These are phyloP conservation scores for Hirudinaria manillensis DNA, from an alignment of 2,888 invertebrate species.

Conservation along the genomic window DNA sequence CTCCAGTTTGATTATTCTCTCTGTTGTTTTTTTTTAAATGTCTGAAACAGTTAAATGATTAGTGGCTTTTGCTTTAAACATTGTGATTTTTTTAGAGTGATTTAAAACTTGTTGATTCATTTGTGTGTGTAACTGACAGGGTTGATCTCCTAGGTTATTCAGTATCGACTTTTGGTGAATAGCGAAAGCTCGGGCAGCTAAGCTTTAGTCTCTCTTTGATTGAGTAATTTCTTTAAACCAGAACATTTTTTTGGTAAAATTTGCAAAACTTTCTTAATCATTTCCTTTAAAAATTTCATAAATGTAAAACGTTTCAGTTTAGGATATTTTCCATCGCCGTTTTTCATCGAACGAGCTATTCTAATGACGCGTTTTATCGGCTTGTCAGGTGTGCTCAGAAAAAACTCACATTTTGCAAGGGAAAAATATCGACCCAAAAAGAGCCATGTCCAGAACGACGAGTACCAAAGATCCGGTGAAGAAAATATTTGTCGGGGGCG, in stretches of 20 bases:
- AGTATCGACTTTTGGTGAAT: background rate
- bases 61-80: background rate
- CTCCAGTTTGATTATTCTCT: background rate
- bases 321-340: background rate
- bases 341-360: background rate
- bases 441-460: constrained; percentile 67
- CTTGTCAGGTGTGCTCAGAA: constrained; percentile 33
- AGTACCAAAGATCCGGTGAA: constrained; percentile 62
- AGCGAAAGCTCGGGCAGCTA: background rate
- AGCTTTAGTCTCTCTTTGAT: constrained; percentile 11
- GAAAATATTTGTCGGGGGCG: constrained; percentile 91
- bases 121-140: background rate
- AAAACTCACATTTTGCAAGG: constrained; percentile 75
- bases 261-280: constrained; percentile 9
- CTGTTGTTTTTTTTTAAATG: background rate
- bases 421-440: constrained; percentile 90
- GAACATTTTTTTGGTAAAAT: constrained; percentile 5
- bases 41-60: background rate
- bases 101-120: no score
- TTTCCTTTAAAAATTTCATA: constrained; percentile 15
- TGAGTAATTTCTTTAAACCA: constrained; percentile 8
- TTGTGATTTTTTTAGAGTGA: background rate
- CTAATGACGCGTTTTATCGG: background rate
- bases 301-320: background rate
- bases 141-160: constrained; percentile 16